These are phyloP conservation scores for Eubucco bourcierii DNA, from an alignment of 2,113 vertebrate species.

Conservation along the genomic window DNA sequence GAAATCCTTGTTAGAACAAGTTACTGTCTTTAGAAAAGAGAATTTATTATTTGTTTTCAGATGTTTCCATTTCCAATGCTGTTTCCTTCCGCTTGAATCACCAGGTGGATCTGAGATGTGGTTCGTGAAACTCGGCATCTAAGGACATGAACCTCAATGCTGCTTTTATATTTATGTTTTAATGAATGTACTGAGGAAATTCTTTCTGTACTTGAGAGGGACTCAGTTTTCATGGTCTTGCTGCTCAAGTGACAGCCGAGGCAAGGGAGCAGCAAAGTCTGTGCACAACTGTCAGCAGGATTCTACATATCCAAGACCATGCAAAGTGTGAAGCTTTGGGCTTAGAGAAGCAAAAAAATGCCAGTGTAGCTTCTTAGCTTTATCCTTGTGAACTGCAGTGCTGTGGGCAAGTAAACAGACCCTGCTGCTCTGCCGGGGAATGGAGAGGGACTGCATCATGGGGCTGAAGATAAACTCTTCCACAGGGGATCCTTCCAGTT, in stretches of 20 bases:
- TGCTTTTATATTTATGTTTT: neutral
- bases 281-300: no score
- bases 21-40: neutral
- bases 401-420: neutral
- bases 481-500: neutral
- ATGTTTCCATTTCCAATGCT: neutral
- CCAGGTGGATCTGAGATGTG: neutral
- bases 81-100: neutral
- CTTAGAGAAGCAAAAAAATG: neutral
- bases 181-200: neutral
- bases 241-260: neutral
- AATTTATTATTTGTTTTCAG: neutral
- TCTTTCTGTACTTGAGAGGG: neutral
- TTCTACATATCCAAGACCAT: neutral
- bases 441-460: neutral
- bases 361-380: neutral
- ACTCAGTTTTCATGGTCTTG: neutral
- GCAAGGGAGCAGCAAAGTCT: neutral
- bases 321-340: neutral
- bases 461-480: neutral
- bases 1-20: neutral
- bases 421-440: neutral
- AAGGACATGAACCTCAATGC: neutral
- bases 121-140: neutral
- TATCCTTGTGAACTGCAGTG: no score